phyloP scores from a whole-genome alignment of 2,888 invertebrate species.

The Omphaloscelis lunosa region DNA sequence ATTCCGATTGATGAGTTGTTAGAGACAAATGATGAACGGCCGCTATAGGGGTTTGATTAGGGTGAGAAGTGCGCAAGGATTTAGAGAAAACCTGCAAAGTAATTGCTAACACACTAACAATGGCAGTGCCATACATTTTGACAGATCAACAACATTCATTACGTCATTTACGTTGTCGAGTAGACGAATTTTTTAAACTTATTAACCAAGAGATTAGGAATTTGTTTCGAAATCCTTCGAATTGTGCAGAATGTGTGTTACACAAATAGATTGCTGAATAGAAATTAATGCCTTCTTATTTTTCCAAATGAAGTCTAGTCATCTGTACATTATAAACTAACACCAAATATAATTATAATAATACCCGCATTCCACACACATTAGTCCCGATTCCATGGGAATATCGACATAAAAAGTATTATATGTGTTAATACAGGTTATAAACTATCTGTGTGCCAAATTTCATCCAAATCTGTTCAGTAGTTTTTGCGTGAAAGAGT shows the following conservation, averaged over 20 bases:
- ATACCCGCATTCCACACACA: no score
- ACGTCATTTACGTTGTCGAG: background rate
- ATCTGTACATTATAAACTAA: background rate
- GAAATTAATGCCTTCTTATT: background rate
- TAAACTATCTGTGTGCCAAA: no score
- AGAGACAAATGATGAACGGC: constrained; percentile 82
- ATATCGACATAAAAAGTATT: no score
- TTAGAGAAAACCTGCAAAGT: background rate
- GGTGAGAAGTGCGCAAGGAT: constrained; percentile 45
- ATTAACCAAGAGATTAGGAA: no score
- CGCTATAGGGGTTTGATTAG: constrained; percentile 76
- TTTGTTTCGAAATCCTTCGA: background rate
- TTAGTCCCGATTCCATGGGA: no score
- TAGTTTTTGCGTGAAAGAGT: no score
- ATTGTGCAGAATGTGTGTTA: background rate
- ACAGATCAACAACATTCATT: background rate
- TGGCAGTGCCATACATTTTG: background rate
- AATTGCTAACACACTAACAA: background rate
- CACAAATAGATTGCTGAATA: background rate
- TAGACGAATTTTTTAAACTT: background rate
- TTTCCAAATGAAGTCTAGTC: background rate
- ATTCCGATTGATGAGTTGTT: constrained; percentile 85
- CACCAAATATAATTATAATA: background rate
- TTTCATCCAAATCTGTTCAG: no score
- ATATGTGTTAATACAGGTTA: no score